These are phyloP conservation scores for Zaprionus kolodkinae DNA, from an alignment of 1,140 invertebrate species.

Conservation along the genomic window DNA sequence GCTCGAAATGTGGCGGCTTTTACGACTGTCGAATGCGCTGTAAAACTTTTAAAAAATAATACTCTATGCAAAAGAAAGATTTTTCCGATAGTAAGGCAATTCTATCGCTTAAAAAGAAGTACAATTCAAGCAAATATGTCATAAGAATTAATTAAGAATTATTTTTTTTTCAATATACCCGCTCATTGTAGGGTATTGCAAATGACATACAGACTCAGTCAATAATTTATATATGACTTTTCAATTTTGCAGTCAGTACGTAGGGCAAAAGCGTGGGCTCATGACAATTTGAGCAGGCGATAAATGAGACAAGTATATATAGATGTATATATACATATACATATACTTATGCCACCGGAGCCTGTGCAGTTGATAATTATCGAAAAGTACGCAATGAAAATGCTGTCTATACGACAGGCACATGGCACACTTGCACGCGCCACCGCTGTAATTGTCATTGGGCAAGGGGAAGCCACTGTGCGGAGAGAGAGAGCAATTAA, in stretches of 20 bases:
- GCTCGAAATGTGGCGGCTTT: not conserved
- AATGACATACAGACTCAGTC: not conserved
- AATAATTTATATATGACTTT: slow-evolving; percentile 27
- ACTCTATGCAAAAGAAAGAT: not conserved
- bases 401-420: not conserved
- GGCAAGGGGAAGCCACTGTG: not conserved
- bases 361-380: slow-evolving; percentile 12
- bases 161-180: not conserved
- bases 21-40: not conserved
- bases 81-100: not conserved
- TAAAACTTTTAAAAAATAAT: not conserved
- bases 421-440: slow-evolving; percentile 15
- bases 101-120: not conserved
- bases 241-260: slow-evolving; percentile 12
- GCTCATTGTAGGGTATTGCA: slow-evolving; percentile 8
- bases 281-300: slow-evolving; percentile 9
- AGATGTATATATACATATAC: not conserved
- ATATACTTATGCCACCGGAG: not conserved
- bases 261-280: not conserved
- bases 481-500: slow-evolving; percentile 50
- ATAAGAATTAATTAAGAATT: too few relatives aligned
- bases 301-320: not conserved
- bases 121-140: not conserved
- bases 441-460: slow-evolving; percentile 33
- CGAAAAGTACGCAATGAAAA: slow-evolving; percentile 37